Evolutionary conservation across 1,140 invertebrate species (phyloP).

Genomic region (Rhysida immarginata): DNA sequence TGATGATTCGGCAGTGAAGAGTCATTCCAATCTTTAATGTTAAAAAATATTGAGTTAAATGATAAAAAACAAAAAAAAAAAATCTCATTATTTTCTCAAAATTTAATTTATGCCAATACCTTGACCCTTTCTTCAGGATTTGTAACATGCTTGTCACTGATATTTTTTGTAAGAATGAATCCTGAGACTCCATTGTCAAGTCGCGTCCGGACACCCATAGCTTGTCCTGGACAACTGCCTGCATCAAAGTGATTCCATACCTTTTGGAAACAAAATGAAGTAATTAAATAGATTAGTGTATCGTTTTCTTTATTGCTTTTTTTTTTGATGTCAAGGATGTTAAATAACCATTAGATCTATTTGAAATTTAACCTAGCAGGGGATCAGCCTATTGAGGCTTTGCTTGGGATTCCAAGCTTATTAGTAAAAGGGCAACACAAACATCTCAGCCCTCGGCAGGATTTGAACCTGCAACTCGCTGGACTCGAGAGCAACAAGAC

Average conservation of each 20-base stretch:
- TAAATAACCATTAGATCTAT: too few relatives aligned
- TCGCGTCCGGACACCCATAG: conserved; percentile 72
- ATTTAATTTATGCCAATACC: conserved; percentile 6
- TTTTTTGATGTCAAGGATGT: too few relatives aligned
- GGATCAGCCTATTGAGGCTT: too few relatives aligned
- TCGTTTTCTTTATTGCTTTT: too few relatives aligned
- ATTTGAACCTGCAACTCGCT: too few relatives aligned
- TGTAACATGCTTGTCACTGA: conserved; percentile 84
- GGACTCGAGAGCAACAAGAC: too few relatives aligned
- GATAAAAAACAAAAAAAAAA: not conserved
- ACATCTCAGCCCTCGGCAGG: too few relatives aligned
- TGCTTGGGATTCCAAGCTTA: too few relatives aligned
- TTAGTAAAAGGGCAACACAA: too few relatives aligned
- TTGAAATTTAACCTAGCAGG: too few relatives aligned
- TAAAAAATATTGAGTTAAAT: not conserved
- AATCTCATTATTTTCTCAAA: not conserved
- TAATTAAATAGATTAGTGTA: too few relatives aligned
- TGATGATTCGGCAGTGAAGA: conserved; percentile 84
- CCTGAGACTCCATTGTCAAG: conserved; percentile 89
- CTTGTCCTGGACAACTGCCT: conserved; percentile 84
- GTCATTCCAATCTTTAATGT: conserved; percentile 47
- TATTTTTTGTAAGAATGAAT: conserved; percentile 86
- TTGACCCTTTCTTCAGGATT: conserved; percentile 85
- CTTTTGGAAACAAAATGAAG: not conserved
- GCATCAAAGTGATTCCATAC: conserved; percentile 97